Percentiles rank a stretch among this genome's conserved stretches.
Conservation (phyloP, 2,888 invertebrate genomes). For the Eremobia ochroleuca region DNA sequence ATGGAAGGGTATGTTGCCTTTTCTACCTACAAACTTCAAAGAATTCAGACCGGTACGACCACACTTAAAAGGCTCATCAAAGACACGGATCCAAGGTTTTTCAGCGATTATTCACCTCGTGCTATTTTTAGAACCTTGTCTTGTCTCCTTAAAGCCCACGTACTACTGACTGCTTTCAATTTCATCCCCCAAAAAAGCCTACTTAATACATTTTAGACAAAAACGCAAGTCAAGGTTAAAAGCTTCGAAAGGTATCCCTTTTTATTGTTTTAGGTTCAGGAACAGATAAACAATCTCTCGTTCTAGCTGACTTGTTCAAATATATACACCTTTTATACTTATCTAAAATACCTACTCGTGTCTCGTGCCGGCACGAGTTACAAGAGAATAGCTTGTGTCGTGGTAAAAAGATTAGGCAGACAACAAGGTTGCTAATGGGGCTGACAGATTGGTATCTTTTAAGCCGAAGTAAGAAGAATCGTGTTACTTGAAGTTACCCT, state of each 20-base stretch:
- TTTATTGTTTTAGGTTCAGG: slow-evolving; percentile 59
- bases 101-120: slow-evolving; percentile 15
- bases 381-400: slow-evolving; percentile 1
- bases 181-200: slow-evolving; percentile 22
- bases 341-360: background rate
- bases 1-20: background rate
- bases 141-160: slow-evolving; percentile 12
- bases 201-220: slow-evolving; percentile 35
- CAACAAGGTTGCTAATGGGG: background rate
- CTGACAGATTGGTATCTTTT: slow-evolving; percentile 13
- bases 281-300: slow-evolving; percentile 57
- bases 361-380: background rate
- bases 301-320: slow-evolving; percentile 36
- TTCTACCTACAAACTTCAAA: slow-evolving; percentile 15
- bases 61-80: slow-evolving; percentile 26
- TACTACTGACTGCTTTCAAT: slow-evolving; percentile 4
- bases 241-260: slow-evolving; percentile 41
- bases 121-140: slow-evolving; percentile 24
- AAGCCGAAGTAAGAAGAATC: slow-evolving; percentile 18
- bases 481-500: background rate
- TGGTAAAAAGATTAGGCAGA: background rate
- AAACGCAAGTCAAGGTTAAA: slow-evolving; percentile 44
- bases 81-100: slow-evolving; percentile 24
- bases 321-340: slow-evolving; percentile 32
- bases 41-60: background rate